phyloP scores from a whole-genome alignment of 2,888 invertebrate species.

The Leptothorax acervorum region DNA sequence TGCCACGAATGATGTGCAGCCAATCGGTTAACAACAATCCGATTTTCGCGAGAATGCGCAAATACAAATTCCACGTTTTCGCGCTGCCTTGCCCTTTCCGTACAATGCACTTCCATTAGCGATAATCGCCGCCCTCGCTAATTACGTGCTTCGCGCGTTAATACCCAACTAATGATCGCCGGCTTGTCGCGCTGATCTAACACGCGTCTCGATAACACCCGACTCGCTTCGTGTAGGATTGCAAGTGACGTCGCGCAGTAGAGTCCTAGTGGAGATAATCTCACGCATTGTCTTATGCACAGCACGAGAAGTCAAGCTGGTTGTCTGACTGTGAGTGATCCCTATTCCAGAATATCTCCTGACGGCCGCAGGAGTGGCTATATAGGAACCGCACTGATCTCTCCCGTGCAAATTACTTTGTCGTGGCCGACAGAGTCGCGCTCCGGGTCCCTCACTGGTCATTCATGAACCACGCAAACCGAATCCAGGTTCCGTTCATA shows the following conservation, averaged over 20 bases:
- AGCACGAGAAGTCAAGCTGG: conserved; percentile 21
- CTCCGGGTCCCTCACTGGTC: conserved; percentile 50
- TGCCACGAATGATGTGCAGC: not conserved
- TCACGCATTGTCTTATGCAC: conserved; percentile 36
- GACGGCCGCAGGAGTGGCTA: conserved; percentile 27
- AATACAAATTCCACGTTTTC: conserved; percentile 33
- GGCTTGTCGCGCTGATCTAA: conserved; percentile 13
- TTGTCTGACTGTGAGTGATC: conserved; percentile 25
- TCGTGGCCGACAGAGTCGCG: conserved; percentile 8
- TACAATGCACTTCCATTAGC: conserved; percentile 39
- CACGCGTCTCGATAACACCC: conserved; percentile 20
- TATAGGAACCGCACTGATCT: not conserved
- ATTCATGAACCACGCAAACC: conserved; percentile 46
- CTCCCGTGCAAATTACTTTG: conserved; percentile 57
- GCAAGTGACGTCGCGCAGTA: not conserved
- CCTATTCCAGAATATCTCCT: conserved; percentile 14
- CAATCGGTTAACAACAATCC: conserved; percentile 13
- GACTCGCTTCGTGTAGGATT: not conserved
- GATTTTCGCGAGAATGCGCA: not conserved
- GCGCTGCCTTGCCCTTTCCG: not conserved
- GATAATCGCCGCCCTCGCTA: conserved; percentile 33
- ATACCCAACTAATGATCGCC: conserved; percentile 24
- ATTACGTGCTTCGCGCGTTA: conserved; percentile 33
- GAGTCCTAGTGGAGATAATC: conserved; percentile 25
- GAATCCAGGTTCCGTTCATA: conserved; percentile 32